Percentiles rank a stretch among this genome's conserved stretches.
Evolutionary conservation across 2,888 invertebrate species (phyloP).

Genomic region (Drosophila aldrichi): DNA sequence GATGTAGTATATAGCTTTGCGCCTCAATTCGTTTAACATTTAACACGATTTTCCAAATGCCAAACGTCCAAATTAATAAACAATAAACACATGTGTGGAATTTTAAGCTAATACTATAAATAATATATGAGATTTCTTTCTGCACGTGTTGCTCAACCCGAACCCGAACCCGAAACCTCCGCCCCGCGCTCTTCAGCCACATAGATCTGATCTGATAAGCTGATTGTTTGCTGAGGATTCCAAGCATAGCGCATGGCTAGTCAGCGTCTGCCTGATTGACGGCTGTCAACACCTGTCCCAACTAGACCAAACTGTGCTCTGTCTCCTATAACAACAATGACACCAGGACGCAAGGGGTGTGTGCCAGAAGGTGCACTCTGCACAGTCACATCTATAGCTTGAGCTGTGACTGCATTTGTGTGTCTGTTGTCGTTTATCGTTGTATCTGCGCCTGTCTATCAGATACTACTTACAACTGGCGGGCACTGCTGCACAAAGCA

Average conservation of each 20-base stretch:
- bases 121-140: not conserved
- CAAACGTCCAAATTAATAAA: conserved; percentile 36
- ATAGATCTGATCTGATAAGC: conserved; percentile 4
- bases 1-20: conserved; percentile 30
- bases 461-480: conserved; percentile 61
- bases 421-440: conserved; percentile 23
- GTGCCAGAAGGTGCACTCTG: not conserved
- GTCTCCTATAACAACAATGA: conserved; percentile 11
- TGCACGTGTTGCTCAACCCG: conserved; percentile 18
- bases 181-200: too few species aligned
- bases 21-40: conserved; percentile 34
- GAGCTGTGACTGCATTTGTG: conserved; percentile 37
- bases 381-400: conserved; percentile 12
- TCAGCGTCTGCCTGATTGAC: not conserved
- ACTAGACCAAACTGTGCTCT: conserved; percentile 11
- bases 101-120: conserved; percentile 17
- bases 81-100: conserved; percentile 30
- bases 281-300: conserved; percentile 24
- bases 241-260: not conserved
- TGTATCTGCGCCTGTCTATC: conserved; percentile 52
- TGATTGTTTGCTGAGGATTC: not conserved
- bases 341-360: not conserved
- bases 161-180: not conserved
- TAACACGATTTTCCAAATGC: conserved; percentile 39
- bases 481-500: conserved; percentile 46